Conservation (phyloP, 2,113 vertebrate species). For the Corythaixoides concolor region DNA sequence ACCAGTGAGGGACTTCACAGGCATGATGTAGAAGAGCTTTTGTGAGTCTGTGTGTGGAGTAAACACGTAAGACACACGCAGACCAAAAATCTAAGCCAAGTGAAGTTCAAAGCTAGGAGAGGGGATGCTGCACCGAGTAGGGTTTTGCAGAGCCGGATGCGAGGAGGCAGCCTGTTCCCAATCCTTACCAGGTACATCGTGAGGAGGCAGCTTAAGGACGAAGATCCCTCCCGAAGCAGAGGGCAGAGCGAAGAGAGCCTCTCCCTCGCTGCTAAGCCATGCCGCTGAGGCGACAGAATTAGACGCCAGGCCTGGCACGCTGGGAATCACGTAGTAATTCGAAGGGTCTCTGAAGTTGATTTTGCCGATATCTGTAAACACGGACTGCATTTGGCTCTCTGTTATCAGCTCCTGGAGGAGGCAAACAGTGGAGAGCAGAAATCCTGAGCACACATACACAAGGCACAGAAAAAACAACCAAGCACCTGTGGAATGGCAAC, state of each 20-base stretch:
- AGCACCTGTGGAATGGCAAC: accelerated
- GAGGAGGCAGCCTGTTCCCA: background rate
- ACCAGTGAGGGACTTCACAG: background rate
- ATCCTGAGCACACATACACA: background rate
- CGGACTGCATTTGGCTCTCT: constrained; percentile 90
- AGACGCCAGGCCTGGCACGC: constrained; percentile 68
- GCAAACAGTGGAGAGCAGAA: background rate
- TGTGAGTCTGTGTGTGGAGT: accelerated
- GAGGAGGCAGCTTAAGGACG: constrained; percentile 85
- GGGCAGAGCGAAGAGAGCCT: constrained; percentile 88
- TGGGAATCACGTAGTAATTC: constrained; percentile 81
- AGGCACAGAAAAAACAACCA: background rate
- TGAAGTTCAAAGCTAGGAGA: accelerated
- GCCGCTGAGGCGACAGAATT: constrained; percentile 68
- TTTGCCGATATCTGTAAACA: constrained; percentile 91
- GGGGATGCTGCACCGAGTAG: accelerated
- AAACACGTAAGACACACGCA: accelerated
- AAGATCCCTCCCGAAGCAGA: constrained; percentile 85
- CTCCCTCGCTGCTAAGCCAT: constrained; percentile 88
- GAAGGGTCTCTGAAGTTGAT: constrained; percentile 83
- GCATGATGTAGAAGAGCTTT: accelerated
- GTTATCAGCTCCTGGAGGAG: constrained; percentile 83
- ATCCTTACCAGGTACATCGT: constrained; percentile 77
- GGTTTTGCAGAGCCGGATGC: accelerated
- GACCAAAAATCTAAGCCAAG: accelerated